phyloP scores from a whole-genome alignment of 2,888 invertebrate genomes.

The Incurvaria masculella region DNA sequence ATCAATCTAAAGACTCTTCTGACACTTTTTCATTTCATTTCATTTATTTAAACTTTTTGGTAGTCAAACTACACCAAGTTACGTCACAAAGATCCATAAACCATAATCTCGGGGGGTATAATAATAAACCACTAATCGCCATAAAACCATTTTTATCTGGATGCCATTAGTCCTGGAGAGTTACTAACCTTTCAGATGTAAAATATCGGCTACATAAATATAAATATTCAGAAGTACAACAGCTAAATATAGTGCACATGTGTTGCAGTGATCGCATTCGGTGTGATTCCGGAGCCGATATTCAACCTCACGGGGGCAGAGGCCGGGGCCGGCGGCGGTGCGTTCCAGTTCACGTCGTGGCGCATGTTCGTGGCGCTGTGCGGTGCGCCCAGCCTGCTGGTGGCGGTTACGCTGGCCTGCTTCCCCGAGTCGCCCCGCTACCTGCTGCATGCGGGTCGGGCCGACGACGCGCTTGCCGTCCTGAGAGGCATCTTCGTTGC shows the following conservation, averaged over 20 bases:
- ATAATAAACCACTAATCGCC: neutral
- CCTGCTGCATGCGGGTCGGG: conserved; percentile 46
- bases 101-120: neutral
- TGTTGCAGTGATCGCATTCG: conserved; percentile 45
- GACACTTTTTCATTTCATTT: too few species aligned
- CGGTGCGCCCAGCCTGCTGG: conserved; percentile 53
- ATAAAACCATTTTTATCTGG: neutral
- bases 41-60: too few species aligned
- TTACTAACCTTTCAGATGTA: neutral
- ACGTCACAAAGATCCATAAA: too few species aligned
- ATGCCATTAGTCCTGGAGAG: neutral
- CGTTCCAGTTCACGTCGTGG: conserved; percentile 59
- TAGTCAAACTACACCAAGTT: too few species aligned
- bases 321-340: conserved; percentile 22
- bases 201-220: neutral
- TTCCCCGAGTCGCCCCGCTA: conserved; percentile 59
- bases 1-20: too few species aligned
- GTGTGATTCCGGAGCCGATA: conserved; percentile 36
- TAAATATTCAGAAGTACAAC: too few species aligned
- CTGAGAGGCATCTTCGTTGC: conserved; percentile 53
- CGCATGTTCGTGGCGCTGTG: conserved; percentile 63
- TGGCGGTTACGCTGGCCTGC: conserved; percentile 45
- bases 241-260: too few species aligned
- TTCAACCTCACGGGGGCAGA: conserved; percentile 32
- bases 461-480: conserved; percentile 49